Percentiles rank a stretch among this genome's conserved stretches.
These are phyloP conservation scores for Callosobruchus maculatus DNA, from an alignment of 2,888 invertebrate species.

Conservation along the genomic window DNA sequence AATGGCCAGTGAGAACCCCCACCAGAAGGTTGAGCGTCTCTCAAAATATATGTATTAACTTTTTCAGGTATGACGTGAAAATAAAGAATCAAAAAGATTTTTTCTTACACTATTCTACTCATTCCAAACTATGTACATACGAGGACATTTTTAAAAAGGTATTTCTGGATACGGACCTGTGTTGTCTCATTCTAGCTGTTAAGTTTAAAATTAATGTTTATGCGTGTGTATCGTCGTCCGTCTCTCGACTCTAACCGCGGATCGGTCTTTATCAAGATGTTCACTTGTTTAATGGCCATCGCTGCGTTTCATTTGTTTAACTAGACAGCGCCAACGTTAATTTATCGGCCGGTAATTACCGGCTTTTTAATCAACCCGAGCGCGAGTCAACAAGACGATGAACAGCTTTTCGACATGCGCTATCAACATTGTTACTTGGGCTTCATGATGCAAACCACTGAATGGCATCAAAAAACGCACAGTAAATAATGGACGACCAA, in stretches of 20 bases:
- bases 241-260: slow-evolving; percentile 46
- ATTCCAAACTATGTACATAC: too few relatives aligned
- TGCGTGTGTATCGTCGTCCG: slow-evolving; percentile 46
- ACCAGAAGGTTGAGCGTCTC: too few relatives aligned
- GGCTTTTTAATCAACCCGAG: neutral
- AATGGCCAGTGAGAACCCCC: too few relatives aligned
- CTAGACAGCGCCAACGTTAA: slow-evolving; percentile 24
- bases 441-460: too few relatives aligned
- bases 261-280: slow-evolving; percentile 50
- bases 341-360: slow-evolving; percentile 21
- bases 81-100: too few relatives aligned
- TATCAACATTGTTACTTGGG: neutral
- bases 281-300: slow-evolving; percentile 50
- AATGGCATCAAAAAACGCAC: too few relatives aligned
- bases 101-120: too few relatives aligned
- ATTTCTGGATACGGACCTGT: neutral
- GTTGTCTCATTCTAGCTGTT: slow-evolving; percentile 41
- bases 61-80: too few relatives aligned
- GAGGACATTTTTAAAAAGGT: too few relatives aligned
- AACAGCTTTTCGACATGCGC: neutral
- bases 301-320: slow-evolving; percentile 44
- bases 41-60: too few relatives aligned
- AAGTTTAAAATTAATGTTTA: slow-evolving; percentile 52
- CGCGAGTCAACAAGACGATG: neutral
- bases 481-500: too few relatives aligned